phyloP scores from a whole-genome alignment of 2,113 vertebrate genomes.

The Bucco capensis region DNA sequence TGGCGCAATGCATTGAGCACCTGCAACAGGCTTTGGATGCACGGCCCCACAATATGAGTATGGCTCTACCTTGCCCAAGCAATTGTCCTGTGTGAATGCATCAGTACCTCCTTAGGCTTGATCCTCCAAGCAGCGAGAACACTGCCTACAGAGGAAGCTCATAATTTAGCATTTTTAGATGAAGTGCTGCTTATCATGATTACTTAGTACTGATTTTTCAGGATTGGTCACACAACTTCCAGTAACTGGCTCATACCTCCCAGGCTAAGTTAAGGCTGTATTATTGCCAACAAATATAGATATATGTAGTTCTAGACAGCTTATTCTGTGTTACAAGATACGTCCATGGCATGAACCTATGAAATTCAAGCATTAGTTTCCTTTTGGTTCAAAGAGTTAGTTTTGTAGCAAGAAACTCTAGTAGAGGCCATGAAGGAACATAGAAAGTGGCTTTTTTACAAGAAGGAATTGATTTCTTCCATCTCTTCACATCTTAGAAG shows the following conservation, averaged over 20 bases:
- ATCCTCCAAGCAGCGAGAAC: not conserved
- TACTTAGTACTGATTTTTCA: not conserved
- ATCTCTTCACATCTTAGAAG: not conserved
- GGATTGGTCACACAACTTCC: not conserved
- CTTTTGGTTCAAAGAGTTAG: not conserved
- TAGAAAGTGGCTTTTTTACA: not conserved
- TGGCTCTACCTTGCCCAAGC: too few relatives aligned
- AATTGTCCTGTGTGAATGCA: not conserved
- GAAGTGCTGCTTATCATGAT: not conserved
- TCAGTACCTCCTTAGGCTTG: not conserved
- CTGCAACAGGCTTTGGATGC: not conserved
- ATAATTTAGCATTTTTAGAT: not conserved
- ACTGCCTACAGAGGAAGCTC: not conserved
- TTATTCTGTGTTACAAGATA: not conserved
- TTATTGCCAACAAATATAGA: not conserved
- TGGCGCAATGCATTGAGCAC: fast-evolving
- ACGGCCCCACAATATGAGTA: too few relatives aligned
- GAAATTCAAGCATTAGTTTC: not conserved
- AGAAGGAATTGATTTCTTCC: not conserved
- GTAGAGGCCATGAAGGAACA: not conserved
- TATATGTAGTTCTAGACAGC: not conserved
- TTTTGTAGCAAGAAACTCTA: not conserved
- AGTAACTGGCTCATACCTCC: not conserved
- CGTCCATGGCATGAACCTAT: not conserved
- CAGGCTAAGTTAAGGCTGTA: not conserved